Evolutionary conservation across 2,888 invertebrate species (phyloP), one percentile per base, ranked within the genome.

Genomic region (Melanostoma scalare): DNA sequence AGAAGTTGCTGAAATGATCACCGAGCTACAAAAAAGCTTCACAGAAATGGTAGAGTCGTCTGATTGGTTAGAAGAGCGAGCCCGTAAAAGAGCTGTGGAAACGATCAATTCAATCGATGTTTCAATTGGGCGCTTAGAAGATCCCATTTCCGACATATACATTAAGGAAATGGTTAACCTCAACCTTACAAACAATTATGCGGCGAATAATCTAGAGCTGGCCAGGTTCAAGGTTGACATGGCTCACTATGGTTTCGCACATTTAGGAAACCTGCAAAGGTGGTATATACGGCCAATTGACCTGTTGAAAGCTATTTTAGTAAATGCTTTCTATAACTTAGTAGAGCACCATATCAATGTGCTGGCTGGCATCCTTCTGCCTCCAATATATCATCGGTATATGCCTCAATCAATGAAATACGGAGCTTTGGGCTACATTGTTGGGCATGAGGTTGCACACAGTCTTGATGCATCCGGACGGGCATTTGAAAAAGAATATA

Each of bases 381-480:
- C 88, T 1, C 90, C 89, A 2, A 86, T 87, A 0, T 89, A 87
- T 55, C 87, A 89, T 55, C 87, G 86, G 3, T 69, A 85, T 2
- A 89, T 89, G 90, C 90, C 89, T 2, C 87, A 89, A 36, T 87
- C 89, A 0, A 68, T 89, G 3, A 89, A 89, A 79, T 90, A 86
- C n/a, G 90, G 89, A n/a, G 89, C 89, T 4, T 79, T 89, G 3
- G 89, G 90, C 0, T 89, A 87, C 40, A 50, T 90, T 55, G 86
- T 89, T 35, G 89, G 90, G 0, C 89, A 89, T 48, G 89, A 90
- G 81, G 81, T 90, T 36, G 89, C 89, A 0, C 90, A 89, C 38
- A 90, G 89, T 1, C 89, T 89, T 30, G 90, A 89, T 10, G n/a
- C 10, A 10, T 3, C 3, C 71, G 86, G 87, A 3, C 63, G 75